Base-by-base conservation (phyloP, 1,140 invertebrate genomes). In the Drosophila orena region DNA sequence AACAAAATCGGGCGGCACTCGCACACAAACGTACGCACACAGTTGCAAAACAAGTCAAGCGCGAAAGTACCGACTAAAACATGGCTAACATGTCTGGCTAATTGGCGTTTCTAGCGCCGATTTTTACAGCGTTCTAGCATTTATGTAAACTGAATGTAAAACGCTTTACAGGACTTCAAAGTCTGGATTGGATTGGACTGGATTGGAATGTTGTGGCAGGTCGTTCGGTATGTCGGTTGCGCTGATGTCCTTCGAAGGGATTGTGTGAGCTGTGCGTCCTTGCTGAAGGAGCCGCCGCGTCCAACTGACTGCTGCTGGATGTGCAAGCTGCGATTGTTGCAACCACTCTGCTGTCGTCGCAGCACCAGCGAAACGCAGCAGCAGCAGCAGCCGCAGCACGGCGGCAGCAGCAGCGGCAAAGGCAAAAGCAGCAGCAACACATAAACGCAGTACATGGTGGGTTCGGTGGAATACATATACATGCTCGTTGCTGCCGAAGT, bases 291-390 rank as follows among this genome's bases (percentile, higher is more conserved):
- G 72, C 83, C 62, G 58, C 79, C 88, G 76, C 79, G 79, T 88
- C 79, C 86, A 91, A 90, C 86, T 90, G 77, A 90, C 74, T 77
- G 68, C 76, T 88, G 79, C 68, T 57, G 54, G 75, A 74, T 71
- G 72, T 91, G 89, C 83, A 89, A 89, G 71, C 55, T 79, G 83
- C 81, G 79, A 83, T 81, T 90, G 83, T 81, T 86, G 85, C 88
- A 79, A 79, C 65, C 58, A 70, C 56, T 46, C 54, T 55, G 66
- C 58, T 50, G 55, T 54, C 44, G 55, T 54, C 44, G 58, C 47
- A 17, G 44, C 58, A 85, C 58, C 54, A 85, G 59, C 54, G 62
- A 72, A 75, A 46, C 83, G 80, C 80, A 69, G 77, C 77, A 61
- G 57, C 72, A 56, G 60, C 55, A 61, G 57, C 72, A 56, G 60